Conservation (phyloP, 2,888 invertebrate species). For the Scotopteryx bipunctaria region DNA sequence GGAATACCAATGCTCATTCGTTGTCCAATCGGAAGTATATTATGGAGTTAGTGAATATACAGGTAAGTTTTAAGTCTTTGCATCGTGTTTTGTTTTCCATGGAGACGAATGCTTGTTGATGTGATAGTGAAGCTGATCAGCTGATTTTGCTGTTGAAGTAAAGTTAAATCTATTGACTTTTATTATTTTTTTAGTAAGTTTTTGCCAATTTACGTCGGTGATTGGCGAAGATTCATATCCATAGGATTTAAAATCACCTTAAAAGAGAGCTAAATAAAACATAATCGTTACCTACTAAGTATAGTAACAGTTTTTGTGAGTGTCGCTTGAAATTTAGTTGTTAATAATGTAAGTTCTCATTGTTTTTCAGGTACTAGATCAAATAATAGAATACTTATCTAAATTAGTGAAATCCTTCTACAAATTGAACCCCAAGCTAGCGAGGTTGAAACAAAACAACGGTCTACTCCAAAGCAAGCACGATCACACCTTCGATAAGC, state of each 20-base stretch:
- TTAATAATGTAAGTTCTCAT: no score
- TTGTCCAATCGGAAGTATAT: constrained; percentile 73
- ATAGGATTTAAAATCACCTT: no score
- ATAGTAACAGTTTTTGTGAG: background rate
- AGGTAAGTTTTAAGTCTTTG: constrained; percentile 52
- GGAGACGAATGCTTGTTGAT: constrained; percentile 14
- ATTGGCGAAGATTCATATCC: no score
- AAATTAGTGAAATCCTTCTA: constrained; percentile 80
- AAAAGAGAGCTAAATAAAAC: no score
- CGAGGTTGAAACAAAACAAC: constrained; percentile 71
- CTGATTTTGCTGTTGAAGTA: constrained; percentile 8
- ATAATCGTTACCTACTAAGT: no score
- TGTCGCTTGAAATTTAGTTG: background rate
- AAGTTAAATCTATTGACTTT: no score
- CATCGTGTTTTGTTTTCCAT: constrained; percentile 2
- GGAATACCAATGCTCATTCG: constrained; percentile 55
- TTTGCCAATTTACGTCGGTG: no score
- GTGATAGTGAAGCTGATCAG: constrained; percentile 12
- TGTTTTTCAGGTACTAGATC: constrained; percentile 81
- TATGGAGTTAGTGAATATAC: constrained; percentile 78
- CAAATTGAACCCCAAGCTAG: constrained; percentile 78
- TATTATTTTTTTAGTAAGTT: no score
- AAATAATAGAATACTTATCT: constrained; percentile 79
- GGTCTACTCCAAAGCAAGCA: constrained; percentile 71
- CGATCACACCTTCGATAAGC: constrained; percentile 76